Percentiles rank a stretch among this genome's conserved stretches.
Evolutionary conservation across 2,888 invertebrate genomes (phyloP).

Genomic region (Bombylius major): DNA sequence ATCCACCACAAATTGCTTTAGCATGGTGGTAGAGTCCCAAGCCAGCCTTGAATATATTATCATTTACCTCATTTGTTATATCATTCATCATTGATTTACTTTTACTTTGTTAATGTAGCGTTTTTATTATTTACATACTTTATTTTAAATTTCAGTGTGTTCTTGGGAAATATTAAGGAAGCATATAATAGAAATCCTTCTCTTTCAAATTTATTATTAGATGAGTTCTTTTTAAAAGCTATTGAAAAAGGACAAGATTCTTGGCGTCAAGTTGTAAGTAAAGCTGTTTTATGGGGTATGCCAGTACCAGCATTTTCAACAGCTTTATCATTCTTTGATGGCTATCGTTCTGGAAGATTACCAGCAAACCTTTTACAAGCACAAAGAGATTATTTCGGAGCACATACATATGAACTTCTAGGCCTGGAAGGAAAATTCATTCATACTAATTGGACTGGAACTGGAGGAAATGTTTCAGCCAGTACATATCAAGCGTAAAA

Average conservation of each 20-base stretch:
- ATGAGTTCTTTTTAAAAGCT: constrained; percentile 83
- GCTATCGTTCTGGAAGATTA: constrained; percentile 71
- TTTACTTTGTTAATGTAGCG: background rate
- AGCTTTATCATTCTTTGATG: constrained; percentile 95
- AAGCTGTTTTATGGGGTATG: constrained; percentile 65
- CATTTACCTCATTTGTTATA: no score
- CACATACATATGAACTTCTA: constrained; percentile 92
- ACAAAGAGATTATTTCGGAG: constrained; percentile 96
- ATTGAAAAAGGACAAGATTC: constrained; percentile 69
- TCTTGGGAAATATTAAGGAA: constrained; percentile 81
- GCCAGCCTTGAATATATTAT: no score
- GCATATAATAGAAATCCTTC: constrained; percentile 85
- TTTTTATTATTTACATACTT: background rate
- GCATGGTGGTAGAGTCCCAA: no score
- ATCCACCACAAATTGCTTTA: no score
- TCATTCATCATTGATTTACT: constrained; percentile 20
- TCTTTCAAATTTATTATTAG: constrained; percentile 75
- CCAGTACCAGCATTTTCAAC: constrained; percentile 88
- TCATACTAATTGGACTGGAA: constrained; percentile 99
- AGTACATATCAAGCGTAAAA: constrained; percentile 73
- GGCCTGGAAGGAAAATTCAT: constrained; percentile 75
- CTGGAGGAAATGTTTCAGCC: constrained; percentile 92
- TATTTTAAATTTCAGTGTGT: constrained; percentile 45
- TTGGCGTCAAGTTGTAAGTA: constrained; percentile 71
- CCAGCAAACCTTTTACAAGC: constrained; percentile 97